A percentile compares a stretch with the other conserved stretches of the same genome.
phyloP scores from a whole-genome alignment of 2,888 invertebrate genomes.

The Dysmachus trigonus region DNA sequence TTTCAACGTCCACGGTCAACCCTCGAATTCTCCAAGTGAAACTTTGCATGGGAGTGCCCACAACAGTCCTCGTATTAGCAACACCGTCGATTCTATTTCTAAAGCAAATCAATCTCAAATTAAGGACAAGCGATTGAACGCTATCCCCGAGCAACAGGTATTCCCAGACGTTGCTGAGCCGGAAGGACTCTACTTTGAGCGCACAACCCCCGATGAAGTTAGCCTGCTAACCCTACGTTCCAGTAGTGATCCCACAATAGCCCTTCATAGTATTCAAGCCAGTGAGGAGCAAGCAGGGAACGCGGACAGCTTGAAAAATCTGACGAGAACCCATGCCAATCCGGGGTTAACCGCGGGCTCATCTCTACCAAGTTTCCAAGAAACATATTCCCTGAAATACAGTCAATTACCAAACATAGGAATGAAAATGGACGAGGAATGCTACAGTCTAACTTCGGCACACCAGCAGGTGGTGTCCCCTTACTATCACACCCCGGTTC shows the following conservation, averaged over 20 bases:
- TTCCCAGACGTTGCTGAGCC: constrained; percentile 54
- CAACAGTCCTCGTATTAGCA: constrained; percentile 50
- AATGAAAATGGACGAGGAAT: constrained; percentile 80
- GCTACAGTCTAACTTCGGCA: constrained; percentile 67
- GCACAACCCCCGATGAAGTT: constrained; percentile 52
- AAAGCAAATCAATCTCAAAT: constrained; percentile 57
- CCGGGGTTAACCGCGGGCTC: constrained; percentile 65
- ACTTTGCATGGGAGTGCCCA: constrained; percentile 46
- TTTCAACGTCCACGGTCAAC: constrained; percentile 42
- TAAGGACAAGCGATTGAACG: constrained; percentile 59
- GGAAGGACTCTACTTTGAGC: constrained; percentile 57
- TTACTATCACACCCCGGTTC: constrained; percentile 57
- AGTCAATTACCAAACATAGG: constrained; percentile 77
- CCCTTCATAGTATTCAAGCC: constrained; percentile 58
- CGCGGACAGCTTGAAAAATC: constrained; percentile 46
- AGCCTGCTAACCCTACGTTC: constrained; percentile 60
- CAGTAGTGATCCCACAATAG: constrained; percentile 63
- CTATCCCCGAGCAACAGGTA: constrained; percentile 60
- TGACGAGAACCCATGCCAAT: constrained; percentile 53
- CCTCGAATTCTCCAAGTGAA: constrained; percentile 47
- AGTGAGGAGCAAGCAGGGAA: constrained; percentile 43
- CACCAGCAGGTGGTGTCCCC: constrained; percentile 49
- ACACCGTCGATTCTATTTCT: constrained; percentile 60
- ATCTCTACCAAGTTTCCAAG: constrained; percentile 86
- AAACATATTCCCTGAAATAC: constrained; percentile 84